These are phyloP conservation scores for Torymus auratus DNA, from an alignment of 2,888 invertebrate genomes.

Conservation along the genomic window DNA sequence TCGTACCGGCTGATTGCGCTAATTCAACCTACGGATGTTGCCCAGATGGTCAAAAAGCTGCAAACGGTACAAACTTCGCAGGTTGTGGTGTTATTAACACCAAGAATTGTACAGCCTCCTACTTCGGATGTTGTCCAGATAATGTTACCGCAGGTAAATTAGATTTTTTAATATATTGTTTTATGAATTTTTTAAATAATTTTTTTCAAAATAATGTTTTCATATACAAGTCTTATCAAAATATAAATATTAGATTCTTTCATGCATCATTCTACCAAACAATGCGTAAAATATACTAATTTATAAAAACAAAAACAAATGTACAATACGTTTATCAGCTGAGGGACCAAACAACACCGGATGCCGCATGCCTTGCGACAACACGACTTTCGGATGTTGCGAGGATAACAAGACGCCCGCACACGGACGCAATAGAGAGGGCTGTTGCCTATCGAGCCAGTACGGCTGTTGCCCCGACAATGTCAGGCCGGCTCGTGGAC, in stretches of 20 bases:
- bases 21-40: conserved; percentile 86
- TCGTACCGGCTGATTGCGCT: conserved; percentile 75
- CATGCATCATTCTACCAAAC: no score
- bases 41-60: conserved; percentile 81
- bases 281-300: neutral
- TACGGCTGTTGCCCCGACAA: conserved; percentile 96
- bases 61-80: conserved; percentile 81
- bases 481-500: conserved; percentile 88
- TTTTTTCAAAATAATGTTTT: neutral
- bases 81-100: conserved; percentile 79
- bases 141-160: conserved; percentile 80
- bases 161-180: neutral
- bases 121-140: conserved; percentile 87
- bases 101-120: conserved; percentile 79
- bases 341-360: conserved; percentile 85
- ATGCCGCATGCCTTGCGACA: conserved; percentile 84
- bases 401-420: conserved; percentile 89
- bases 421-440: conserved; percentile 89
- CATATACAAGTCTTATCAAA: neutral
- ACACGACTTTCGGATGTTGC: conserved; percentile 90
- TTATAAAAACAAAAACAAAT: conserved; percentile 6
- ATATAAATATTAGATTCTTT: no score
- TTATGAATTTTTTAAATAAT: neutral
- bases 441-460: conserved; percentile 85
- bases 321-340: conserved; percentile 75